Conservation (phyloP, 2,113 vertebrate genomes). For the Thryonomys swinderianus region DNA sequence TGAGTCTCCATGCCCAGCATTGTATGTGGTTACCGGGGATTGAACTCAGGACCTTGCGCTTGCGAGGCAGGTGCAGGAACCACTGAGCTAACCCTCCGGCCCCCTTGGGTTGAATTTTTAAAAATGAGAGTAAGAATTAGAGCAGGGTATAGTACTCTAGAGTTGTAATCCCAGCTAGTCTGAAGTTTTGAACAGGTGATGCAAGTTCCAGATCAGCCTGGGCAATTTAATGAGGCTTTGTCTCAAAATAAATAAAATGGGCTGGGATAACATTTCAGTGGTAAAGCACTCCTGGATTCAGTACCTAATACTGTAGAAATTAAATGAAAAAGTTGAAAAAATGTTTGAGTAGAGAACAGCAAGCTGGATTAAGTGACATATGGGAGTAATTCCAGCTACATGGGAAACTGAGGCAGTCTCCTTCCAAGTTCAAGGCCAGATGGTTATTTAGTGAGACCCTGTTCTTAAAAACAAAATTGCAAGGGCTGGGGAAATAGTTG, state of each 20-base stretch:
- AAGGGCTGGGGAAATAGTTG: not conserved
- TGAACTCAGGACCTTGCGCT: too few species aligned
- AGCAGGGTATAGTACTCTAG: not conserved
- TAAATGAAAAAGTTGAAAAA: not conserved
- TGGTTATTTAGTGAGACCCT: not conserved
- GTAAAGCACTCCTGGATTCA: not conserved
- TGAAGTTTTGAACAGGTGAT: not conserved
- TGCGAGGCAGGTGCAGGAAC: too few species aligned
- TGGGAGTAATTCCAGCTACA: not conserved
- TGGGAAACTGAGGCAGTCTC: not conserved
- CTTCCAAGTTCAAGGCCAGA: not conserved
- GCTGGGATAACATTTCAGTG: not conserved
- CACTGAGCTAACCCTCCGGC: too few species aligned
- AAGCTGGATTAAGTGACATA: not conserved
- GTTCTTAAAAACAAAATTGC: not conserved
- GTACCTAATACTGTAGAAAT: not conserved
- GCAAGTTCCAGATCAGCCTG: not conserved
- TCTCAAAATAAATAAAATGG: not conserved
- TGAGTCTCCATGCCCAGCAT: too few species aligned
- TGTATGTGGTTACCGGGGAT: too few species aligned
- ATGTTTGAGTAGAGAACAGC: constrained; percentile 6
- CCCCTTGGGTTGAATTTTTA: constrained; percentile 35
- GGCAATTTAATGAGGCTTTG: not conserved
- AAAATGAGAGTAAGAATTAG: constrained; percentile 30
- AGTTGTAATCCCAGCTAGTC: not conserved